Percentiles rank a stretch among this genome's conserved stretches.
Evolutionary conservation across 2,888 invertebrate genomes (phyloP).

Genomic region (Tetanocera ferruginea): DNA sequence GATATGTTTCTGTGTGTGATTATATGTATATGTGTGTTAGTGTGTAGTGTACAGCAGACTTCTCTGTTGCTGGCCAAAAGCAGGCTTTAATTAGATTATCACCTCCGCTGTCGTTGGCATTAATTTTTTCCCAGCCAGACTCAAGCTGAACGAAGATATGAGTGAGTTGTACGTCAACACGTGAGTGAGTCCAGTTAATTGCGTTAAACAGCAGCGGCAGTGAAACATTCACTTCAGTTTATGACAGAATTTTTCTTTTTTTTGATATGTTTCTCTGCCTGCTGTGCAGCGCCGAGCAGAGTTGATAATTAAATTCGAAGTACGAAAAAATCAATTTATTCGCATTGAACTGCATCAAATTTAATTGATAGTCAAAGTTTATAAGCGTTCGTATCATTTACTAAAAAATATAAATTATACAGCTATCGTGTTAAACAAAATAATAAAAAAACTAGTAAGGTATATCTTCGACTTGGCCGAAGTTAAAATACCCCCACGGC

Average conservation of each 20-base stretch:
- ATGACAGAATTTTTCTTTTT: background rate
- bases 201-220: slow-evolving; percentile 37
- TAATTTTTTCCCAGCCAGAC: no score
- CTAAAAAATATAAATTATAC: background rate
- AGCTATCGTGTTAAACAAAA: background rate
- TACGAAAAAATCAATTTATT: slow-evolving; percentile 9
- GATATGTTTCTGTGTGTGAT: background rate
- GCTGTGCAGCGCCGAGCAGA: background rate
- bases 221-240: background rate
- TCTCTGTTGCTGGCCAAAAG: background rate
- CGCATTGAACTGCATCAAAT: slow-evolving; percentile 5
- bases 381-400: background rate
- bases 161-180: no score
- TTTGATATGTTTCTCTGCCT: no score
- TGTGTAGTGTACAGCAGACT: no score
- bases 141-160: no score
- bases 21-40: no score
- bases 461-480: no score
- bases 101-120: slow-evolving; percentile 41
- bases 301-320: slow-evolving; percentile 11
- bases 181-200: slow-evolving; percentile 26
- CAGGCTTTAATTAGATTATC: slow-evolving; percentile 40
- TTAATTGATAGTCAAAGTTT: slow-evolving; percentile 7
- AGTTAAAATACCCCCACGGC: no score
- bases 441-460: no score